phyloP scores from a whole-genome alignment of 2,797 vertebrate genomes.

The Remorina albescens region DNA sequence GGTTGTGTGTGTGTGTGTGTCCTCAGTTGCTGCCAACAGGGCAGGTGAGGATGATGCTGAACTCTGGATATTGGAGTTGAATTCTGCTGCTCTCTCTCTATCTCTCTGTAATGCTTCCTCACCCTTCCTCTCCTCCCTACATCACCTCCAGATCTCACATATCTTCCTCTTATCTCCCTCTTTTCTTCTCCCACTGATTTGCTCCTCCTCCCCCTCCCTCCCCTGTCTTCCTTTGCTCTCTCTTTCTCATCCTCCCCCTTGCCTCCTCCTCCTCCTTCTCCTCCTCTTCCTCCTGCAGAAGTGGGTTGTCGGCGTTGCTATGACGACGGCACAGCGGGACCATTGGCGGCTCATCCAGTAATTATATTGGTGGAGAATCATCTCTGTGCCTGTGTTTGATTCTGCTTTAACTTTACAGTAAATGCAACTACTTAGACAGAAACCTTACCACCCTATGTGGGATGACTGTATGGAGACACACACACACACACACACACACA shows the following conservation, averaged over 20 bases:
- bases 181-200: slow-evolving; percentile 26
- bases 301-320: slow-evolving; percentile 74
- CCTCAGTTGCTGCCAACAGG: background rate
- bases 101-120: slow-evolving; percentile 16
- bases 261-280: slow-evolving; percentile 51
- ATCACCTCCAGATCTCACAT: slow-evolving; percentile 33
- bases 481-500: slow-evolving; percentile 12
- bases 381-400: slow-evolving; percentile 12
- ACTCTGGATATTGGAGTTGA: slow-evolving; percentile 28
- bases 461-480: slow-evolving; percentile 4
- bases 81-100: slow-evolving; percentile 50
- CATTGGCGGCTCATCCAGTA: slow-evolving; percentile 73
- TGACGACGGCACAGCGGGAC: slow-evolving; percentile 72
- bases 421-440: slow-evolving; percentile 38
- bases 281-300: slow-evolving; percentile 70
- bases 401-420: slow-evolving; percentile 54
- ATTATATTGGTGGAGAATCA: slow-evolving; percentile 70
- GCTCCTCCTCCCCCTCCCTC: slow-evolving; percentile 43
- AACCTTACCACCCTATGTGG: slow-evolving; percentile 39
- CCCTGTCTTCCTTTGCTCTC: slow-evolving; percentile 39
- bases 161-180: slow-evolving; percentile 26
- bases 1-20: no score
- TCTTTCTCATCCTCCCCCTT: slow-evolving; percentile 44
- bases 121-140: slow-evolving; percentile 7
- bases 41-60: slow-evolving; percentile 19